Evolutionary conservation across 1,140 invertebrate species (phyloP), one percentile per base, ranked within the genome.

Genomic region (Aleiodes sp.): DNA sequence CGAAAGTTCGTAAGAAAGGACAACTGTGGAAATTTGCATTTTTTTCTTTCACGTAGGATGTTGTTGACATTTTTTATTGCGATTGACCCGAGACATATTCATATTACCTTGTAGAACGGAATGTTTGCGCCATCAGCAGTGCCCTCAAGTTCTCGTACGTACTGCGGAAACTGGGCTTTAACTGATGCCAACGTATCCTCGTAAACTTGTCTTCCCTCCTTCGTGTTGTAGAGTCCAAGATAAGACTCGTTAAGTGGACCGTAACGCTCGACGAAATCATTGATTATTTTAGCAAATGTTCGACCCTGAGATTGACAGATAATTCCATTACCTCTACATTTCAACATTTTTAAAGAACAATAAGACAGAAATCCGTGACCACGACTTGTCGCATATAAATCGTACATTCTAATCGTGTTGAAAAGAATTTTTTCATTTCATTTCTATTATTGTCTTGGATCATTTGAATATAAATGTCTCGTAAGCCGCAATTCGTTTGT

Each of bases 51-150:
- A n/a, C n/a, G n/a, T n/a, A n/a, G n/a, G n/a, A n/a, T n/a, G n/a
- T n/a, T n/a, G n/a, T n/a, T n/a, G n/a, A n/a, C n/a, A n/a, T n/a
- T n/a, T n/a, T n/a, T n/a, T n/a, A n/a, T n/a, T n/a, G n/a, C n/a
- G n/a, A n/a, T n/a, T n/a, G n/a, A n/a, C n/a, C n/a, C n/a, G n/a
- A n/a, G n/a, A n/a, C n/a, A n/a, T n/a, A 56, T 56, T 56, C 2
- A 52, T 70, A 56, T 71, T 85, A 94, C 93, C 87, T 94, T 92
- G 74, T 94, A 84, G 80, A 96, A 96, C 1, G 94, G 91, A 7
- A 96, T 91, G 70, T 91, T 87, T 8, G 94, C 91, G 1, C 94
- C 94, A 78, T 95, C 92, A 12, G 94, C 93, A 2, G 91, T 91
- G 31, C 94, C 94, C 82, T 94, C 88, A n/a, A 96, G 84, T 82